phyloP scores from a whole-genome alignment of 2,113 vertebrate species.

The Guaruba guarouba region DNA sequence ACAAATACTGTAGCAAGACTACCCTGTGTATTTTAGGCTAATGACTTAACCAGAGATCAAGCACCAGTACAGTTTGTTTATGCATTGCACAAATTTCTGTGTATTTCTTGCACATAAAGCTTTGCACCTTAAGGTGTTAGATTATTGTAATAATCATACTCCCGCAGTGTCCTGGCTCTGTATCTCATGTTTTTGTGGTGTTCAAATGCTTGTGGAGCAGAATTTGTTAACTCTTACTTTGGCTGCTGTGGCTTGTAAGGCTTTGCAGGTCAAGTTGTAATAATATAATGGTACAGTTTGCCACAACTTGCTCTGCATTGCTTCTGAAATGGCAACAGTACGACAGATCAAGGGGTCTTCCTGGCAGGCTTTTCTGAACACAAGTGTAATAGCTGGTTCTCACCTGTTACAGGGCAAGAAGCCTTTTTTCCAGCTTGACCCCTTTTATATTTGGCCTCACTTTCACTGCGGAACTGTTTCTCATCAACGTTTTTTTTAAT shows the following conservation, averaged over 20 bases:
- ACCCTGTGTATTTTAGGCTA: slow-evolving; percentile 62
- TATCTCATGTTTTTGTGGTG: not conserved
- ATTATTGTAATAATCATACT: slow-evolving; percentile 7
- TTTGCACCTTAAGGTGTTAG: not conserved
- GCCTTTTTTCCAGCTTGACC: not conserved
- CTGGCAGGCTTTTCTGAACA: not conserved
- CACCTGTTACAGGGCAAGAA: not conserved
- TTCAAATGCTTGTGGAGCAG: not conserved
- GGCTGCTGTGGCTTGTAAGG: slow-evolving; percentile 1
- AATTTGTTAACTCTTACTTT: slow-evolving; percentile 22
- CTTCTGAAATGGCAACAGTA: not conserved
- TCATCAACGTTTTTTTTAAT: not conserved
- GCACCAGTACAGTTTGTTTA: slow-evolving; percentile 32
- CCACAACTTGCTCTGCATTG: not conserved
- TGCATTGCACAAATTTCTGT: slow-evolving; percentile 26
- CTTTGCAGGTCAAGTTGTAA: not conserved
- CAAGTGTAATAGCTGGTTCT: not conserved
- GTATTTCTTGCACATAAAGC: slow-evolving; percentile 14
- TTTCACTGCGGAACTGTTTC: not conserved
- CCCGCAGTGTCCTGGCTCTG: not conserved
- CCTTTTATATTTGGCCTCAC: not conserved
- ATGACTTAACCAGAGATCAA: slow-evolving; percentile 50
- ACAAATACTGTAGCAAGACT: slow-evolving; percentile 41
- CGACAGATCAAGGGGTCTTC: not conserved
- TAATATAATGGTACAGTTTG: not conserved